phyloP scores from a whole-genome alignment of 1,140 invertebrate species.

The Drosophila repletoides region DNA sequence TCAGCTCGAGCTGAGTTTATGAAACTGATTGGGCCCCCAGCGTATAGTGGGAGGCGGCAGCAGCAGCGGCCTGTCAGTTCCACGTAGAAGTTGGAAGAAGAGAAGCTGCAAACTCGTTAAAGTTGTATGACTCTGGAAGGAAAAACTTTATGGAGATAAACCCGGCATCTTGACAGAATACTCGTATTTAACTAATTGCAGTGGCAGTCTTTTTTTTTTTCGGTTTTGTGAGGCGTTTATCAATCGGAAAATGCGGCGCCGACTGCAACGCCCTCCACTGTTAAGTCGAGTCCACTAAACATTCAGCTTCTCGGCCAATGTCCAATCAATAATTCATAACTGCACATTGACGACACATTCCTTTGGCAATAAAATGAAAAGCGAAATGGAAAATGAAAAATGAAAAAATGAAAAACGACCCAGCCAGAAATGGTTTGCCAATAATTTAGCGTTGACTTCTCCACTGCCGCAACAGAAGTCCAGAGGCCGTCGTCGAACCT shows the following conservation, averaged over 20 bases:
- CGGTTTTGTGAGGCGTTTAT: no score
- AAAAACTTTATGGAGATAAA: slow-evolving; percentile 22
- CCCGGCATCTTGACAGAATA: background rate
- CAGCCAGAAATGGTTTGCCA: slow-evolving; percentile 33
- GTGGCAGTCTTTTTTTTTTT: no score
- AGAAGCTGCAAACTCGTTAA: slow-evolving; percentile 10
- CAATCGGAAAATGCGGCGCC: slow-evolving; percentile 1
- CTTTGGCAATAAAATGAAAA: slow-evolving; percentile 74
- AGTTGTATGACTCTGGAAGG: slow-evolving; percentile 13
- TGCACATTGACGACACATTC: slow-evolving; percentile 66
- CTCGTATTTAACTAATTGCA: slow-evolving; percentile 20
- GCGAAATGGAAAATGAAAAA: slow-evolving; percentile 51
- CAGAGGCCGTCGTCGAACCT: background rate
- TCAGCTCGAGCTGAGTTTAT: slow-evolving; percentile 49
- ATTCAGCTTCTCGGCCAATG: slow-evolving; percentile 31
- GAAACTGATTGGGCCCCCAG: slow-evolving; percentile 53
- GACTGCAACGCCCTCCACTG: slow-evolving; percentile 15
- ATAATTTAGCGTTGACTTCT: slow-evolving; percentile 53
- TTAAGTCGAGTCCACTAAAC: slow-evolving; percentile 48
- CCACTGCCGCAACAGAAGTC: background rate
- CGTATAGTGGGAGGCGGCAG: background rate
- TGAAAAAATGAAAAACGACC: slow-evolving; percentile 33
- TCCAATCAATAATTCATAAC: slow-evolving; percentile 79
- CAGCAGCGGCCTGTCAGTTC: background rate
- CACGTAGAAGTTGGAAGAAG: background rate